Evolutionary conservation across 2,797 vertebrate genomes (phyloP).

Genomic region (Syngnathus rostellatus): DNA sequence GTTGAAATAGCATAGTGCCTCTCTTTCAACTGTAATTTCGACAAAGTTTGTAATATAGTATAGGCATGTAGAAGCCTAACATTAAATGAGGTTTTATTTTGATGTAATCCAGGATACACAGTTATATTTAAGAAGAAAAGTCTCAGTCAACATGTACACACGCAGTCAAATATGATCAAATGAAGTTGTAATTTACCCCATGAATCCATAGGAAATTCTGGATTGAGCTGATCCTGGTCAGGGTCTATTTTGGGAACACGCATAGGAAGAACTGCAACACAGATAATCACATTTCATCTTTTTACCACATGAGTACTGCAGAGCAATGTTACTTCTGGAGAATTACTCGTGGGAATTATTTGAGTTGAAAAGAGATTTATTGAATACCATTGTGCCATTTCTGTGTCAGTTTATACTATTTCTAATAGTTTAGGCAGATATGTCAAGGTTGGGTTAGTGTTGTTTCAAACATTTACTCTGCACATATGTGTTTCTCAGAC

Average conservation of each 20-base stretch:
- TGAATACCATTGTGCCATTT: constrained; percentile 3
- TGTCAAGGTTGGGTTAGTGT: not conserved
- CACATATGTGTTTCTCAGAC: not conserved
- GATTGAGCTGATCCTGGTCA: not conserved
- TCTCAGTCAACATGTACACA: not conserved
- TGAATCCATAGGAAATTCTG: not conserved
- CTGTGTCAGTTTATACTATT: constrained; percentile 2
- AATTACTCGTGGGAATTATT: not conserved
- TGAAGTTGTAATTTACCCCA: not conserved
- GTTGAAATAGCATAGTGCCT: no score
- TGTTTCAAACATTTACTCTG: not conserved
- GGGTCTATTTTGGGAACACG: not conserved
- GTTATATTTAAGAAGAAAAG: not conserved
- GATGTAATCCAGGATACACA: not conserved
- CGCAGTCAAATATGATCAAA: not conserved
- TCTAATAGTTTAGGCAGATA: constrained; percentile 1
- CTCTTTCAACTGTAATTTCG: not conserved
- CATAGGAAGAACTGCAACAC: not conserved
- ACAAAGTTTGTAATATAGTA: not conserved
- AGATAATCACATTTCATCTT: not conserved
- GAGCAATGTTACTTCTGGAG: constrained; percentile 1
- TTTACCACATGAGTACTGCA: not conserved
- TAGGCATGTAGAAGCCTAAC: not conserved
- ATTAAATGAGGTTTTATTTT: not conserved
- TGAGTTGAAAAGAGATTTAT: constrained; percentile 2